Evolutionary conservation across 1,140 invertebrate species (phyloP).

Genomic region (Paracyclopina nana): DNA sequence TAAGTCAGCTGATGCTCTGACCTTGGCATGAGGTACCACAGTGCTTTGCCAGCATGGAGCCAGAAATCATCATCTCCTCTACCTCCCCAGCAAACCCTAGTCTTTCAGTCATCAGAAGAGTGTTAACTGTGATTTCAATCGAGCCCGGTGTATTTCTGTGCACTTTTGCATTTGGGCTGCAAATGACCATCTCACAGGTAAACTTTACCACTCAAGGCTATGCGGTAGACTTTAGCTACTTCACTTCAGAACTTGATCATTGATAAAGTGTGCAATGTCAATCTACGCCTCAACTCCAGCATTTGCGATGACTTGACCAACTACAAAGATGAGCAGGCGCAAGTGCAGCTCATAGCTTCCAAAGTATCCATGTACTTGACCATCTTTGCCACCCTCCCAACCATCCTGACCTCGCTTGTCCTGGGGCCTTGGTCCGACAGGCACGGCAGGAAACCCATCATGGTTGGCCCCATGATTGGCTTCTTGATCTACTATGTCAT

Average conservation of each 20-base stretch:
- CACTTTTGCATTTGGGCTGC: background rate
- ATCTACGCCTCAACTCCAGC: background rate
- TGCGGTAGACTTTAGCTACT: background rate
- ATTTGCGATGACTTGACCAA: background rate
- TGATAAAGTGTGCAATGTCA: background rate
- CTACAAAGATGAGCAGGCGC: background rate
- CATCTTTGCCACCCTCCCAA: background rate
- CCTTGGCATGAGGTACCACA: too few relatives aligned
- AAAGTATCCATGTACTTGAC: background rate
- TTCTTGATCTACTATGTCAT: background rate
- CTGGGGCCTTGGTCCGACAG: slow-evolving; percentile 2
- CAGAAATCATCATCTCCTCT: too few relatives aligned
- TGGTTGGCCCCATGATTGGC: background rate
- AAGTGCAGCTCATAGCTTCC: background rate
- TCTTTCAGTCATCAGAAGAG: too few relatives aligned
- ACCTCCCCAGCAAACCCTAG: too few relatives aligned
- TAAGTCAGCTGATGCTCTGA: too few relatives aligned
- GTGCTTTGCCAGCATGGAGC: too few relatives aligned
- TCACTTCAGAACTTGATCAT: background rate
- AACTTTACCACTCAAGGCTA: background rate
- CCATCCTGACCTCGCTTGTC: background rate
- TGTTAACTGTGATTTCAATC: too few relatives aligned
- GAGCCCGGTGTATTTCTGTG: background rate
- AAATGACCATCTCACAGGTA: background rate
- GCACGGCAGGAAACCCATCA: background rate